A percentile compares a stretch with the other conserved stretches of the same genome.
These are phyloP conservation scores for Bagarius yarrelli DNA, from an alignment of 2,113 vertebrate genomes.

Conservation along the genomic window DNA sequence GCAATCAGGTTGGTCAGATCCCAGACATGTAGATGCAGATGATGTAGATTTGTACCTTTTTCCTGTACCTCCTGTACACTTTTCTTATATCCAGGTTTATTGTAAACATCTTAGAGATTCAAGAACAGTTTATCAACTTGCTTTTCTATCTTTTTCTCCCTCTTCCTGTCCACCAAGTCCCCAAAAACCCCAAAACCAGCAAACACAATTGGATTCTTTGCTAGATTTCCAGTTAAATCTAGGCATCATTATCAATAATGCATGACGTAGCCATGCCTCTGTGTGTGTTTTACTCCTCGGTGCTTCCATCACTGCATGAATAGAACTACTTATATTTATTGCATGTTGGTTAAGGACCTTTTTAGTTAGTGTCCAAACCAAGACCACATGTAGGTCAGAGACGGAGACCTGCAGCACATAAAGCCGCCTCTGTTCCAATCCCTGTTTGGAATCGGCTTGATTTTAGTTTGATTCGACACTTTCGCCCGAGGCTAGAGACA, in stretches of 20 bases:
- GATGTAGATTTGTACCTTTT: constrained; percentile 25
- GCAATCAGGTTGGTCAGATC: constrained; percentile 55
- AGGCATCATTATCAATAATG: background rate
- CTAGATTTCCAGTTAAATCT: background rate
- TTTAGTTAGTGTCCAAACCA: constrained; percentile 24
- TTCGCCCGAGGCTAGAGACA: constrained; percentile 49
- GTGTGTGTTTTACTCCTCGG: background rate
- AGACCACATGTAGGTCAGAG: constrained; percentile 36
- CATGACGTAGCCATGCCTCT: background rate
- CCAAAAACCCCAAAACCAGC: background rate
- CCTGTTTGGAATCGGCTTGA: background rate
- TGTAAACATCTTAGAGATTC: background rate
- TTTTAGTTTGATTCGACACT: constrained; percentile 24
- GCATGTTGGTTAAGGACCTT: background rate
- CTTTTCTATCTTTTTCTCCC: background rate
- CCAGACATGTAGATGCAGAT: constrained; percentile 28
- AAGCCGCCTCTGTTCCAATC: background rate
- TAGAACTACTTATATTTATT: constrained; percentile 27
- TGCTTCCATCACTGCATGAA: constrained; percentile 21
- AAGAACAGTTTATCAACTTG: too few relatives aligned
- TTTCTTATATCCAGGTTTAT: background rate
- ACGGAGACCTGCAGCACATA: background rate
- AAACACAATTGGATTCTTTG: background rate
- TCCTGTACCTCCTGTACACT: constrained; percentile 8
- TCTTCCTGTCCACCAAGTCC: background rate